phyloP scores from a whole-genome alignment of 2,797 vertebrate species.

The Crocidura indochinensis region DNA sequence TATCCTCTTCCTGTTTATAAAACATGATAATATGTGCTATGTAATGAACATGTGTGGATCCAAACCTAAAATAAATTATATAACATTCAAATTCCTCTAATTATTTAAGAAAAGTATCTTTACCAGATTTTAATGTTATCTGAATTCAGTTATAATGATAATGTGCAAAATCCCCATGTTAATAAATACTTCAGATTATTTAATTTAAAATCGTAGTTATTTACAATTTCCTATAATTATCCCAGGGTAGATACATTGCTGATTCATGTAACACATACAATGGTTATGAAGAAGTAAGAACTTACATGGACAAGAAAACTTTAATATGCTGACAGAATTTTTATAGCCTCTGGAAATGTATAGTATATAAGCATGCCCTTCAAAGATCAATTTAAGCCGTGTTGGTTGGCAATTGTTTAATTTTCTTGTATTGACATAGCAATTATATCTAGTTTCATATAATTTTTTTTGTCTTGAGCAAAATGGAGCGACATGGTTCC shows the following conservation, averaged over 20 bases:
- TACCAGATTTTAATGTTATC: neutral
- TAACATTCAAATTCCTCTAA: neutral
- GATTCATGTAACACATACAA: constrained; percentile 36
- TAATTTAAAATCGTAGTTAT: constrained; percentile 16
- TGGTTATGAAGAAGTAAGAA: constrained; percentile 50
- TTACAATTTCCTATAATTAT: neutral
- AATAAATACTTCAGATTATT: constrained; percentile 48
- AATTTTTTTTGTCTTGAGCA: constrained; percentile 65
- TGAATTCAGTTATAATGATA: neutral
- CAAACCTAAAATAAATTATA: neutral
- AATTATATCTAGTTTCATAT: constrained; percentile 75
- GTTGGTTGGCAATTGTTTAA: constrained; percentile 68
- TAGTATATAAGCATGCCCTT: constrained; percentile 58
- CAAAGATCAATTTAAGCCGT: constrained; percentile 65
- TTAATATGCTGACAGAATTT: constrained; percentile 48
- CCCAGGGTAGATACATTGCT: neutral
- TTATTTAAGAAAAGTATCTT: neutral
- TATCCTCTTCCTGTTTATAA: neutral
- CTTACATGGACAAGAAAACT: constrained; percentile 12
- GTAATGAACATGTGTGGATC: neutral
- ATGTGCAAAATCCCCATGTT: neutral
- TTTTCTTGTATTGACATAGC: constrained; percentile 81
- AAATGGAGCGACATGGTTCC: constrained; percentile 56
- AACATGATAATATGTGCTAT: neutral
- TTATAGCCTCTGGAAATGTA: constrained; percentile 15